Evolutionary conservation across 2,113 vertebrate species (phyloP), one percentile per base, ranked within the genome.

Genomic region (Passer montanus): DNA sequence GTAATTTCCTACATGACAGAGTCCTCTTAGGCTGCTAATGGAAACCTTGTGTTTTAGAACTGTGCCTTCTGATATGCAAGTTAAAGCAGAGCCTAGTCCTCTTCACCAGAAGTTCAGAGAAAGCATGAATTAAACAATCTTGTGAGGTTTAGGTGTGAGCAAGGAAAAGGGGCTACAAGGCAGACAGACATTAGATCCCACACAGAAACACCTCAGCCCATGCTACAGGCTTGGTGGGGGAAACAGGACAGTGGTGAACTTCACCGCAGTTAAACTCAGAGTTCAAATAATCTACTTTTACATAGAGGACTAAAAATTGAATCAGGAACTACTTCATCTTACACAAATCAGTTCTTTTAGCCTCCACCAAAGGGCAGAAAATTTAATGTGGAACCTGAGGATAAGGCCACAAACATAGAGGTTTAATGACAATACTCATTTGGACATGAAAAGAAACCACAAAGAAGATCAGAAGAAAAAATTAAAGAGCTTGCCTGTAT

Each of bases 401-500:
- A 74, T 23, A 9, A 33, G 37, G 31, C 19, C 73, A 74, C 13
- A 86, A 58, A 73, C 18, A 50, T 2, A 3, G 5, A 75, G 18
- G 10, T 44, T 63, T 23, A 64, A 56, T 28, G 21, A 64, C 28
- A 83, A 46, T 33, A 55, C 37, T 89, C 27, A 69, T 50, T 10
- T 43, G 11, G 19, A 75, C 31, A 33, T 3, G 7, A 19, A 58
- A 84, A 74, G 58, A 70, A 77, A 63, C 9, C 30, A 70, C 21
- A 70, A 70, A 69, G 30, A 20, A 16, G 21, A 72, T 33, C 15
- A 37, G 10, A 55, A 74, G 3, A 55, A 68, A n/a, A 80, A 92
- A 46, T 53, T 31, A 15, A 70, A 76, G 47, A 75, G 52, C 87
- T 97, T 98, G 98, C 99, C 99, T 98, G 97, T 97, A 33, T 96